Evolutionary conservation across 2,888 invertebrate genomes (phyloP), one percentile per base, ranked within the genome.

Genomic region (Drosophila algonquin): DNA sequence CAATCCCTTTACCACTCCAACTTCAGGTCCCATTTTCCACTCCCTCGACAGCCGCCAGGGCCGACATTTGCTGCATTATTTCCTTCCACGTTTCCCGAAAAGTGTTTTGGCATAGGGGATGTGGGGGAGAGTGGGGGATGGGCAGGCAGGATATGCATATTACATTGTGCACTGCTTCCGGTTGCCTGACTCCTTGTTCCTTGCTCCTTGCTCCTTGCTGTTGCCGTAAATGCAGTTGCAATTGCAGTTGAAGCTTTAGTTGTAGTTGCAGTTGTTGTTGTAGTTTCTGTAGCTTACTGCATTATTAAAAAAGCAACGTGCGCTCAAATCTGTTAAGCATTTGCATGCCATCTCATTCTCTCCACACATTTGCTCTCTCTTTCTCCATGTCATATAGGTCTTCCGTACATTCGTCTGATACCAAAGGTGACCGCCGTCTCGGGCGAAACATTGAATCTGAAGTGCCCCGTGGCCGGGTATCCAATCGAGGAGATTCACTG

Each of bases 381-480:
- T 35, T 46, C n/a, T 24, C 18, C 44, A 1, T 32, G 18, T 67
- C 16, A 18, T 81, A 96, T 81, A 96, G 96, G 96, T 87, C 94
- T 95, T 85, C 97, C 96, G 4, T 96, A 95, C 91, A 96, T 97
- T 80, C 94, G 96, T 52, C 93, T 95, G 71, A 96, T 97, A 91
- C 95, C 95, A 35, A 96, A 96, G 93, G 95, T 96, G 80, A 96
- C 96, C 30, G 96, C 96, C 6, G 96, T 96, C 12, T 96, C 96
- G 9, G 96, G 96, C 53, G 95, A 96, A 91, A 94, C 94, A 65
- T 93, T 96, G 80, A 94, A 94, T 60, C 93, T 97, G 65, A 95
- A 95, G 91, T 97, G 97, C 92, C 96, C 96, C 21, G 96, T 96
- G 32, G 96, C 96, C 21, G 97, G 97, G 24, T 96, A 95, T 92